These are phyloP conservation scores for Morone chrysops DNA, from an alignment of 2,113 vertebrate species.

Conservation along the genomic window DNA sequence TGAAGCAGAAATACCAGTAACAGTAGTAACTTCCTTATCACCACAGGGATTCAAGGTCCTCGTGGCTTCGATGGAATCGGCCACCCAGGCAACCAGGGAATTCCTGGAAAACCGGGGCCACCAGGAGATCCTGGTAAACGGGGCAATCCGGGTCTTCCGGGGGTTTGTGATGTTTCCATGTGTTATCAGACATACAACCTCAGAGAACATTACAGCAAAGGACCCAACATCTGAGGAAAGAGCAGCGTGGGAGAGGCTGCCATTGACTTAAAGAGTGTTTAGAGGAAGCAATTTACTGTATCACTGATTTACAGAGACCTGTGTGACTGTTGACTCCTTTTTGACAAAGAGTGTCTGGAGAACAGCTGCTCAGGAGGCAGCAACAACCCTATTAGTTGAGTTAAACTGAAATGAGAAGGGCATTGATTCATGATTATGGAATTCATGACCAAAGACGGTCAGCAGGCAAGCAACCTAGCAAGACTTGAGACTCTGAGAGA, in stretches of 20 bases:
- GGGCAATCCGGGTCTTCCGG: conserved; percentile 78
- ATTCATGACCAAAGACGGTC: conserved; percentile 16
- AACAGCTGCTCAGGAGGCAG: conserved; percentile 41
- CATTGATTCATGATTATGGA: conserved; percentile 29
- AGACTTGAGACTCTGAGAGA: not conserved
- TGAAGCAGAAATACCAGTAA: not conserved
- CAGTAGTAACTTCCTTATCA: not conserved
- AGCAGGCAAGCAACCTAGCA: not conserved
- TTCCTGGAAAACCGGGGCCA: conserved; percentile 80
- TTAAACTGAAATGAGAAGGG: conserved; percentile 1
- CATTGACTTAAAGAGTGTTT: conserved; percentile 10
- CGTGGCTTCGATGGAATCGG: conserved; percentile 83
- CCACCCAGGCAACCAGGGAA: conserved; percentile 80
- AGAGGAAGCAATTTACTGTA: conserved; percentile 45
- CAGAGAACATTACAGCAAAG: conserved; percentile 86
- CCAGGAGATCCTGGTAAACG: conserved; percentile 82
- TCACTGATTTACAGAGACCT: conserved; percentile 8
- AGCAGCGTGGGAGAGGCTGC: conserved; percentile 13
- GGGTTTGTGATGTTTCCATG: conserved; percentile 84
- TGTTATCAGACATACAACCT: conserved; percentile 85
- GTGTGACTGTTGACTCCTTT: conserved; percentile 36
- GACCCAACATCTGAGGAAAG: conserved; percentile 80
- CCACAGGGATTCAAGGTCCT: conserved; percentile 81
- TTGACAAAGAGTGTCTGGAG: conserved; percentile 31
- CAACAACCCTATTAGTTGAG: conserved; percentile 33